phyloP scores from a whole-genome alignment of 2,113 vertebrate species.

The Austrofundulus limnaeus region DNA sequence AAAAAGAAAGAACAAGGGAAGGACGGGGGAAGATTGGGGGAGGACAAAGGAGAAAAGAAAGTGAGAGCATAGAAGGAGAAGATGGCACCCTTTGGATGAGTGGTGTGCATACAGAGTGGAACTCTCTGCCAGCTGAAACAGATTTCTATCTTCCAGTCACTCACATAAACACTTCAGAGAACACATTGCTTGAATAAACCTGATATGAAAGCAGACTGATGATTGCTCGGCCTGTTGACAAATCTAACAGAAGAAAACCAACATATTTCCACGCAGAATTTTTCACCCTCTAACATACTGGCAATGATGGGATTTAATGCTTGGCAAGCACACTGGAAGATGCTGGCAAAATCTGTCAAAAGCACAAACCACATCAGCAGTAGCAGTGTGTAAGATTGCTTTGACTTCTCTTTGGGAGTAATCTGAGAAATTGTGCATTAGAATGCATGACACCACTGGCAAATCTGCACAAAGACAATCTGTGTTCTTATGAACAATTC shows the following conservation, averaged over 20 bases:
- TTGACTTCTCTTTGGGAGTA: constrained; percentile 21
- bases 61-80: constrained; percentile 8
- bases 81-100: constrained; percentile 10
- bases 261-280: constrained; percentile 46
- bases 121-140: constrained; percentile 30
- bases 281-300: constrained; percentile 36
- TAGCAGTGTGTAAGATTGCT: constrained; percentile 24
- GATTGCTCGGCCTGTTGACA: constrained; percentile 41
- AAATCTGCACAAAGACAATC: background rate
- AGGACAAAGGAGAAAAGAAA: constrained; percentile 7
- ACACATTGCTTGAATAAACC: constrained; percentile 23
- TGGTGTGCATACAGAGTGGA: constrained; percentile 12
- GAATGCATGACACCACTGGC: constrained; percentile 11
- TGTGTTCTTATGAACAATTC: too few relatives aligned
- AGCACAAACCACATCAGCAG: constrained; percentile 23
- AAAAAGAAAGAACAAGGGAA: background rate
- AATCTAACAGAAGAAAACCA: constrained; percentile 43
- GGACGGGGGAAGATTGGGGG: constrained; percentile 8
- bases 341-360: constrained; percentile 22
- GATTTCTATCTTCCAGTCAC: constrained; percentile 44
- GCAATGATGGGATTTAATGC: constrained; percentile 58
- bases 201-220: constrained; percentile 31
- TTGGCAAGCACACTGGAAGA: constrained; percentile 36
- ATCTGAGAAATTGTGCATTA: constrained; percentile 21
- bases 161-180: constrained; percentile 36